Evolutionary conservation across 2,113 vertebrate species (phyloP).

Genomic region (Cololabis saira): DNA sequence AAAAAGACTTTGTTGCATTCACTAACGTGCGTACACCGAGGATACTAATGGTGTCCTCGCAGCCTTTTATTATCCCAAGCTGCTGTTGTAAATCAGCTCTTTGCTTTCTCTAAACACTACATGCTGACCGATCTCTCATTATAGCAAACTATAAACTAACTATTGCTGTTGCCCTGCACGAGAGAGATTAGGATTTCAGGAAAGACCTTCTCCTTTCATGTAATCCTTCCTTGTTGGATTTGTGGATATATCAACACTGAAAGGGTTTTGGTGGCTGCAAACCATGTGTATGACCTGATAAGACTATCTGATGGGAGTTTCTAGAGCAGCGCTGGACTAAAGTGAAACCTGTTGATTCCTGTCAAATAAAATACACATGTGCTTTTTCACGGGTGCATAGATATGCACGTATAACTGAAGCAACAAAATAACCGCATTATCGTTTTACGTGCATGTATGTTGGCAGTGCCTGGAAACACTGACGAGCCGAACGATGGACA

Average conservation of each 20-base stretch:
- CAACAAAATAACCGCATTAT: not conserved
- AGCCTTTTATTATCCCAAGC: slow-evolving; percentile 28
- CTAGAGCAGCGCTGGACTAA: not conserved
- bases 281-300: slow-evolving; percentile 56
- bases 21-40: not conserved
- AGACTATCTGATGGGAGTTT: slow-evolving; percentile 14
- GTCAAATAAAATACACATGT: not conserved
- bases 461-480: slow-evolving; percentile 90
- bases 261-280: slow-evolving; percentile 1
- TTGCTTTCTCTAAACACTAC: slow-evolving; percentile 31
- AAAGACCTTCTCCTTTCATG: slow-evolving; percentile 28
- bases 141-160: slow-evolving; percentile 25
- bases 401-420: not conserved
- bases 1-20: not conserved
- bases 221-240: slow-evolving; percentile 7
- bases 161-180: slow-evolving; percentile 34
- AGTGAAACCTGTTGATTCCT: slow-evolving; percentile 16
- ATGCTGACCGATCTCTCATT: slow-evolving; percentile 14
- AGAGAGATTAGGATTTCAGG: slow-evolving; percentile 56
- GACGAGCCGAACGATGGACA: slow-evolving; percentile 89
- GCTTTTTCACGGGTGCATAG: slow-evolving; percentile 1
- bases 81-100: slow-evolving; percentile 25
- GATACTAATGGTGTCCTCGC: not conserved
- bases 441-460: slow-evolving; percentile 6
- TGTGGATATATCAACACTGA: slow-evolving; percentile 33